Evolutionary conservation across 2,888 invertebrate genomes (phyloP).

Genomic region (Dynastes grantii): DNA sequence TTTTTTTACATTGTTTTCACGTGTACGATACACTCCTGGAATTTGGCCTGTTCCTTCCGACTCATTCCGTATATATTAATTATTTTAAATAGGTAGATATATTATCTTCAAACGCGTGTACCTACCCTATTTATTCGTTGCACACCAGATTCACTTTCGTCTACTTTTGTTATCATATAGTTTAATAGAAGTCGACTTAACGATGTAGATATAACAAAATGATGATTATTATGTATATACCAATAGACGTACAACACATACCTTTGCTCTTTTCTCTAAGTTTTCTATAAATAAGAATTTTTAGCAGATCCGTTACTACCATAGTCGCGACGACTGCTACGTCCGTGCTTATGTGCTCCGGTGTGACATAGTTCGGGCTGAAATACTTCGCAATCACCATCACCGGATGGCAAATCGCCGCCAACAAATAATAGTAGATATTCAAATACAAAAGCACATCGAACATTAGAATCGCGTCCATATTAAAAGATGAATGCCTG

Average conservation of each 20-base stretch:
- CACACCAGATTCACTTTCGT: no score
- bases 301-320: conserved; percentile 57
- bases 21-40: no score
- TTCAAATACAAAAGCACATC: conserved; percentile 61
- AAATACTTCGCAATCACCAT: conserved; percentile 59
- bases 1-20: no score
- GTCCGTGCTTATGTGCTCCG: conserved; percentile 56
- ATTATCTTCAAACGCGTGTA: no score
- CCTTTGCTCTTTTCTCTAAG: conserved; percentile 57
- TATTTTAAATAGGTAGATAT: no score
- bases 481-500: conserved; percentile 28
- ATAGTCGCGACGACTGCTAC: conserved; percentile 58
- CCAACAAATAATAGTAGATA: conserved; percentile 59
- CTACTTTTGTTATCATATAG: no score
- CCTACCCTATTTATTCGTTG: no score
- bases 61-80: no score
- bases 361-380: conserved; percentile 57
- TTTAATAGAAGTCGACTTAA: no score
- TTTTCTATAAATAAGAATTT: conserved; percentile 57
- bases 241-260: conserved; percentile 40
- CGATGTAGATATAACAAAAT: no score
- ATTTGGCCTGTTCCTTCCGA: no score
- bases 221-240: no score
- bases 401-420: conserved; percentile 57
- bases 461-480: conserved; percentile 60